phyloP scores from a whole-genome alignment of 92 coral and sea anemone genomes.

The Phenganax marumi region DNA sequence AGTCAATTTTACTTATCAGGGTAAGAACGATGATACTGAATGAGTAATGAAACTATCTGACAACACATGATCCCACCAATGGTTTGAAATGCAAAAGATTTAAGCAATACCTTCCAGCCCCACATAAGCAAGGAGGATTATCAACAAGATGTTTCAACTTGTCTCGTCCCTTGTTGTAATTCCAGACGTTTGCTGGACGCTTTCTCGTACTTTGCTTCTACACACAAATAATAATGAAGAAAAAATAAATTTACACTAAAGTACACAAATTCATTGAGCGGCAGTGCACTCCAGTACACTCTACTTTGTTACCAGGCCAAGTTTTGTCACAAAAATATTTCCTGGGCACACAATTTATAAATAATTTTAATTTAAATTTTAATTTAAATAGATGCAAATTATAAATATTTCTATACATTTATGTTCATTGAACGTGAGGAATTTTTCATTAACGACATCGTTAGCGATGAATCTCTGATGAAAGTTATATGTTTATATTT shows the following conservation, averaged over 20 bases:
- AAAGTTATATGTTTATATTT: too few relatives aligned
- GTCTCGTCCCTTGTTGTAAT: conserved; percentile 88
- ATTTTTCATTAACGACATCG: too few relatives aligned
- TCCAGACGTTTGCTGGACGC: conserved; percentile 98
- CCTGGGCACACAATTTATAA: too few relatives aligned
- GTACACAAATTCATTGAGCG: neutral
- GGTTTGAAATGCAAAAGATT: neutral
- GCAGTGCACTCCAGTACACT: neutral
- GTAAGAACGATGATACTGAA: too few relatives aligned
- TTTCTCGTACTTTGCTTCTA: conserved; percentile 44
- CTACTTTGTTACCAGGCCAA: neutral
- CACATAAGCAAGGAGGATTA: conserved; percentile 97
- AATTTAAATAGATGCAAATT: too few relatives aligned
- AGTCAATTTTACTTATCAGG: too few relatives aligned
- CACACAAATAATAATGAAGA: neutral
- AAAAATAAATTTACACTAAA: neutral
- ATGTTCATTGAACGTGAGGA: too few relatives aligned
- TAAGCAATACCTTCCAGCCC: conserved; percentile 82
- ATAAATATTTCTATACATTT: too few relatives aligned
- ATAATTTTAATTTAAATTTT: too few relatives aligned
- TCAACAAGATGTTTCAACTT: conserved; percentile 87
- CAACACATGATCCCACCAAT: neutral
- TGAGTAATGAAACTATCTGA: neutral
- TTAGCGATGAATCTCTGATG: too few relatives aligned
- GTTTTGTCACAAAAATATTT: too few relatives aligned